phyloP scores from a whole-genome alignment of 35 echinoderm and acorn worm species.

The Apostichopus californicus region DNA sequence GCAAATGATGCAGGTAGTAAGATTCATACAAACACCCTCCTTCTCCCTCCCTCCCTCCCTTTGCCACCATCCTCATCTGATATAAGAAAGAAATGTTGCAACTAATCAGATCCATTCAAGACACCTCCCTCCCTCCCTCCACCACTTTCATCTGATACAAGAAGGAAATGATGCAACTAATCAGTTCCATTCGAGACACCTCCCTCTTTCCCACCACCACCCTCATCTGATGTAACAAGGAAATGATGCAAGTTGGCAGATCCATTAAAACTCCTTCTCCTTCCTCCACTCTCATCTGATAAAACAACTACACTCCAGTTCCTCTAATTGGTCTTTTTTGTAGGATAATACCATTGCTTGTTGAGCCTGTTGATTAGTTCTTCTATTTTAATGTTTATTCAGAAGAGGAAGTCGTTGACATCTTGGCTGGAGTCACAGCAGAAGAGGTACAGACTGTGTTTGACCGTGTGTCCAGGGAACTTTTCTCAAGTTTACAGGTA shows the following conservation, averaged over 20 bases:
- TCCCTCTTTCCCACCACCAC: too few species aligned
- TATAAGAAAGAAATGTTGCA: too few species aligned
- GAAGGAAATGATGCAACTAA: too few species aligned
- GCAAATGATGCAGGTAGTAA: not conserved
- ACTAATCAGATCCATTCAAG: not conserved
- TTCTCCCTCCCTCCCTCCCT: too few species aligned
- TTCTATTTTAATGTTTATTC: not conserved
- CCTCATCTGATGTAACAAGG: too few species aligned
- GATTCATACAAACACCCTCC: not conserved
- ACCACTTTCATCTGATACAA: too few species aligned
- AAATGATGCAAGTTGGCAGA: not conserved
- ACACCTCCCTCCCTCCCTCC: not conserved
- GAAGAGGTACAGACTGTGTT: constrained; percentile 88
- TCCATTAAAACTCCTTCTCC: too few species aligned
- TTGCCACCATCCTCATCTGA: too few species aligned
- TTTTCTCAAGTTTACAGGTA: constrained; percentile 92
- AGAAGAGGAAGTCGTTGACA: constrained; percentile 39
- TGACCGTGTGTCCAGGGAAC: constrained; percentile 85
- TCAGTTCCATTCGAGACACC: too few species aligned
- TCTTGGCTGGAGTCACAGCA: constrained; percentile 78
- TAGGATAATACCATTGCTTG: too few species aligned
- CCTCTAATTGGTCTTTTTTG: not conserved
- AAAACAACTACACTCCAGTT: too few species aligned
- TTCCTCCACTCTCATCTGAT: too few species aligned
- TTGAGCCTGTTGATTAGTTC: not conserved